Evolutionary conservation across 2,113 vertebrate genomes (phyloP), one percentile per base, ranked within the genome.

Genomic region (Aspiorhynchus laticeps): DNA sequence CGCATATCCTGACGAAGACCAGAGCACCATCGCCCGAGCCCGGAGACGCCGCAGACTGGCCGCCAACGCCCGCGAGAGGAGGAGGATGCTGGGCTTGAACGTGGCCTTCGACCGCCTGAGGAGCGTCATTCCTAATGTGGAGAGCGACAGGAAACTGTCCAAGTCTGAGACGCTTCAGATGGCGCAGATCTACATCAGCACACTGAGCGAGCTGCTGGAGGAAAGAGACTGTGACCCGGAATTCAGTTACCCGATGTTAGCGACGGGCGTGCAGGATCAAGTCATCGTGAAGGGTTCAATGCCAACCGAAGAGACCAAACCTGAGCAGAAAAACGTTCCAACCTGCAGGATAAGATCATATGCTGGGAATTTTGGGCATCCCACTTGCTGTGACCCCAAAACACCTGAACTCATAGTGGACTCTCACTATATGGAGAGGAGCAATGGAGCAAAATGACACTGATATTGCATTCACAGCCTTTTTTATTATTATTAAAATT

Each of bases 111-210:
- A 96, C 89, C 93, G 95, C 1, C 93, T 97, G 21, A 91, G 95
- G 43, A 95, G 95, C 88, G 96, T 96, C 61, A 95, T 96, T 80
- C 96, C 96, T 0, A 94, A 94, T 83, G 90, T 95, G 89, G 93
- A 95, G 73, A 94, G 92, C 89, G 92, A 95, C 75, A 92, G 91
- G 89, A 96, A 96, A 85, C 92, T 96, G 12, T 96, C 95, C 87
- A 97, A 97, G 19, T 96, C 95, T 0, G 96, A 96, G 90, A 97
- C 96, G 0, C 93, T 97, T 5, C 96, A 96, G 53, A 95, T 96
- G 95, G 96, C 96, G 5, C 94, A 96, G 92, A 96, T 96, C 8
- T 97, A 96, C 92, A 96, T 96, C 90, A 59, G 91, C 59, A 94
- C 94, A 0, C 94, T 96, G 36, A 94, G 92, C 81, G 94, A 95